phyloP scores from a whole-genome alignment of 2,888 invertebrate species.

The Megastigmus dorsalis region DNA sequence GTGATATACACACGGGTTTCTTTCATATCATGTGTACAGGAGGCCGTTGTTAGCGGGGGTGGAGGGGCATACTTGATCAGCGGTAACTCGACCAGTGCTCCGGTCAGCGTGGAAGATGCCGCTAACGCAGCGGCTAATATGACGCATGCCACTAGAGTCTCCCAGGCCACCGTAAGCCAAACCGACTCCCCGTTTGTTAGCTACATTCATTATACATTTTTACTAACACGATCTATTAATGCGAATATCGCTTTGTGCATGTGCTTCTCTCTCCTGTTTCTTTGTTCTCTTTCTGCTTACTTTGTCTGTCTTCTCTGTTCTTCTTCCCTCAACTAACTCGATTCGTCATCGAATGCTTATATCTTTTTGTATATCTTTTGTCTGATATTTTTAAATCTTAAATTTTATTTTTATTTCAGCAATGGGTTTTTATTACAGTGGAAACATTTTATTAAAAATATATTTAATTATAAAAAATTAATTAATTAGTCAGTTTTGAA shows the following conservation, averaged over 20 bases:
- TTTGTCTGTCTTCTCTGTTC: no score
- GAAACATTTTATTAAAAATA: no score
- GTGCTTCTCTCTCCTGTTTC: background rate
- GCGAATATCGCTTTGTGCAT: conserved; percentile 22
- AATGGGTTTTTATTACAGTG: no score
- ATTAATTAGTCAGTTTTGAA: no score
- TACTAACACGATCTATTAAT: conserved; percentile 58
- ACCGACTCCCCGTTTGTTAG: conserved; percentile 70
- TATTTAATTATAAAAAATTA: no score
- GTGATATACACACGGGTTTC: conserved; percentile 41
- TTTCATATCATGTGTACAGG: no score
- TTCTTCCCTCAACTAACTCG: no score
- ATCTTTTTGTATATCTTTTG: no score
- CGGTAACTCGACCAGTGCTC: conserved; percentile 74
- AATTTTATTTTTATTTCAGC: no score
- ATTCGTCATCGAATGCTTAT: no score
- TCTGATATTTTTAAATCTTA: no score
- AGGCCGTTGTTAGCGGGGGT: conserved; percentile 75
- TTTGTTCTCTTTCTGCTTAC: background rate
- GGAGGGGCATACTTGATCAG: conserved; percentile 76
- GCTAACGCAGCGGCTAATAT: conserved; percentile 76
- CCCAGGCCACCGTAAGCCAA: conserved; percentile 91
- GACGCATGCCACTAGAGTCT: conserved; percentile 88
- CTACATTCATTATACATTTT: conserved; percentile 61
- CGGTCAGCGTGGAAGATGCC: conserved; percentile 76